Evolutionary conservation across 2,888 invertebrate species (phyloP), one percentile per base, ranked within the genome.

Genomic region (Hirtodrosophila trivittata): DNA sequence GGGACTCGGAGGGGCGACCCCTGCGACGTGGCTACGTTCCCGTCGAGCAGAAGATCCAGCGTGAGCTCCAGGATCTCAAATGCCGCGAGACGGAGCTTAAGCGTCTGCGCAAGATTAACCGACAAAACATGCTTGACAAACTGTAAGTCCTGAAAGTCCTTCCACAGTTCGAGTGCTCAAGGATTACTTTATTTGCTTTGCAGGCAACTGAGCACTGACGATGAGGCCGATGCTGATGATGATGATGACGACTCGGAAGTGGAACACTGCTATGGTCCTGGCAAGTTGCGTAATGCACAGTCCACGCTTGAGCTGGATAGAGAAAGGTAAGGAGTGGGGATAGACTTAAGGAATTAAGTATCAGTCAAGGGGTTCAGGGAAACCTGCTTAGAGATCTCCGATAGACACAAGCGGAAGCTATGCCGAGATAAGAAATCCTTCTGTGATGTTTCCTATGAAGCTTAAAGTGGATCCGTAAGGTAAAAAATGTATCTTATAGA

Each of bases 21-120:
- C 92, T 94, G 26, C 92, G 96, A 54, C 95, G 95, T 71, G 96
- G 96, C 10, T 96, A 93, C 89, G 94, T 96, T 3, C 95, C 97
- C 0, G 96, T 97, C 1, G 97, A 97, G 89, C 95, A 96, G 83
- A 96, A 96, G 90, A 97, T 97, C 78, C 95, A 96, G 86, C 94
- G 94, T 67, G 97, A 97, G 89, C 91, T 97, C 46, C 92, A 94
- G 87, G 97, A 97, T 82, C 95, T 97, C 93, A 95, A 95, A 86
- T 93, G 94, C 70, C 92, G 96, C 52, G 96, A 96, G 87, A 94
- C 94, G 69, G 96, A 96, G 86, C 91, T 96, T 37, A 95, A 95
- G 92, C 92, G 92, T 71, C 92, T 93, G 91, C 92, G 95, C 66
- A 92, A 93, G 88, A 91, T 93, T 60, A 85, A 77, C 18, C 90